Percentiles rank a stretch among this genome's conserved stretches.
Conservation (phyloP, 1,140 invertebrate species). For the Elymnias hypermnestra region DNA sequence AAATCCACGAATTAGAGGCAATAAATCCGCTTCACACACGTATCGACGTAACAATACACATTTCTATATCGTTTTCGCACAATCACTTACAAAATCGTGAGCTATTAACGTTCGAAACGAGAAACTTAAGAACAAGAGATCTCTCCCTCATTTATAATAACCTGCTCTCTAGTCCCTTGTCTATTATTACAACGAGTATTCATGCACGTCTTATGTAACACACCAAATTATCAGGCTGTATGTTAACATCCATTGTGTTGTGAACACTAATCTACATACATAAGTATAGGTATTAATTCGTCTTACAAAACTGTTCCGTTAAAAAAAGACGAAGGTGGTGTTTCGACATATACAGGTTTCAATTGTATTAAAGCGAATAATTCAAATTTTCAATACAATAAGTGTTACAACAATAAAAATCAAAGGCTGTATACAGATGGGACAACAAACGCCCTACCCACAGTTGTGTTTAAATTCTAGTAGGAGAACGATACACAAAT, state of each 20-base stretch:
- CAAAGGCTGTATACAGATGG: no score
- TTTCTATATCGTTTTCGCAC: slow-evolving; percentile 50
- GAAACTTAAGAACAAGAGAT: slow-evolving; percentile 40
- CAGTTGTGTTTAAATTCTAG: no score
- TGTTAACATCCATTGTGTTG: slow-evolving; percentile 67
- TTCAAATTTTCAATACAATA: slow-evolving; percentile 56
- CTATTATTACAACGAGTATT: slow-evolving; percentile 60
- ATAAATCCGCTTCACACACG: slow-evolving; percentile 50
- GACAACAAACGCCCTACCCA: no score
- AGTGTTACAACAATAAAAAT: not conserved
- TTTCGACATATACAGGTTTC: slow-evolving; percentile 47
- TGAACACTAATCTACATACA: slow-evolving; percentile 65
- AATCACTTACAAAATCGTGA: slow-evolving; percentile 44
- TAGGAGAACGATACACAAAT: no score
- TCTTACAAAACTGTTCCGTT: slow-evolving; percentile 68
- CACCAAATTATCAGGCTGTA: slow-evolving; percentile 62
- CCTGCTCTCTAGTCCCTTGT: slow-evolving; percentile 50
- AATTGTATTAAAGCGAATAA: slow-evolving; percentile 41
- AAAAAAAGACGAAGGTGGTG: slow-evolving; percentile 47
- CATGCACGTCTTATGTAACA: slow-evolving; percentile 65
- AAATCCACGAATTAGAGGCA: slow-evolving; percentile 48
- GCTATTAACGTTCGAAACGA: slow-evolving; percentile 38
- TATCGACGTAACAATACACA: slow-evolving; percentile 48
- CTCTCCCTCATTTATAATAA: slow-evolving; percentile 68
- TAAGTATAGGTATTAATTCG: slow-evolving; percentile 73